Evolutionary conservation across 2,888 invertebrate species (phyloP), one percentile per base, ranked within the genome.

Genomic region (Eucera pruinosa): DNA sequence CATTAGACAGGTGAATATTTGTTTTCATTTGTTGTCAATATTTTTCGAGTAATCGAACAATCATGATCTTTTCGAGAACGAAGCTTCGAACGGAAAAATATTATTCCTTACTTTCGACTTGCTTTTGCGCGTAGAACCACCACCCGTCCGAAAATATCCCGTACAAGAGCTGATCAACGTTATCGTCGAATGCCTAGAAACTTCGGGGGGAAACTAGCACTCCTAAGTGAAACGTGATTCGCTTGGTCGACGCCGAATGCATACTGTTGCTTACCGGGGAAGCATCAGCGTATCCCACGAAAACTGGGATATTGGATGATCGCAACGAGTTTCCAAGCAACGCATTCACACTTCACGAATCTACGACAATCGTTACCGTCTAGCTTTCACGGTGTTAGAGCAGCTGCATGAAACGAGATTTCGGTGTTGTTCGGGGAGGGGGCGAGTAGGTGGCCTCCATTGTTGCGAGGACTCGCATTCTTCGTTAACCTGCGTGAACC

Each of bases 321-420:
- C 55, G 30, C 52, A 60, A 43, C 54, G 54, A 67, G 61, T 66
- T 78, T 67, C 72, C 69, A 48, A 25, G 33, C 45, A 20, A 13
- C 65, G 66, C 75, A 52, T 65, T 80, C 70, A 78, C 80, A 85
- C 71, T 78, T 70, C 66, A 68, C 71, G 50, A 62, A 72, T 36
- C 67, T 76, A 65, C 76, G 76, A 85, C 80, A 85, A 84, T 85
- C 73, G 76, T 43, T 66, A 7, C 30, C 45, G 73, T 48, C 78
- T 73, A 11, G 2, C 5, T 13, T 30, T 0, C 76, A 74, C 64
- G 69, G 71, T 71, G 65, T 73, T 72, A 62, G 70, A 69, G 62
- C 84, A 82, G 84, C 82, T 84, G 84, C 60, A 54, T 41, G 61
- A 54, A 61, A 67, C 81, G 75, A 76, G 82, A 84, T 85, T 84